Base-by-base conservation (phyloP, 2,113 vertebrate species). In the Ophiodon elongatus region DNA sequence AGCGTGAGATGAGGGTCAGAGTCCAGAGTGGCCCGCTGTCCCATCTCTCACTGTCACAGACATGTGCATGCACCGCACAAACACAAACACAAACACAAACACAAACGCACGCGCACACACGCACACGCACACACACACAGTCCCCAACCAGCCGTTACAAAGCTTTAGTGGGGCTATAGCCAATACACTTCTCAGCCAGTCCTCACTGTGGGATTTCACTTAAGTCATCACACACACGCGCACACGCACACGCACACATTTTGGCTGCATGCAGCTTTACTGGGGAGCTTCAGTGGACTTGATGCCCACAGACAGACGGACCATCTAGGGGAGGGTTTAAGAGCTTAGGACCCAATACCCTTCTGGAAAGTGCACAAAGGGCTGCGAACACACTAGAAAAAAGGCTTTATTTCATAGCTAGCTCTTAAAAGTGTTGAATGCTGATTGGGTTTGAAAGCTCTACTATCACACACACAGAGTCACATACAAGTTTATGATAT, bases 271-370 rank as follows among this genome's bases (percentile, higher is more conserved):
- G 57, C 35, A 59, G 77, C 69, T 84, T 90, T 75, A 76, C 66
- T 75, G 37, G 41, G 85, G 82, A 85, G 88, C 83, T 89, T 87
- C 87, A 73, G 85, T 54, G 67, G 83, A 88, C 87, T 83, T 60
- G 84, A 69, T 82, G 81, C 73, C 85, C 89, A 87, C 72, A 88
- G 90, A 91, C 89, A 89, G 89, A 88, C 73, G 69, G 86, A 77
- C 41, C 78, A 85, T 85, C 90, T 76, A 68, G 88, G 63, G 75
- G 77, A 73, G 72, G 81, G 73, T 90, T 93, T 93, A 89, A 68
- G 60, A 86, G 89, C 88, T 93, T 87, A 89, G 82, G 82, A 85
- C 79, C 86, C 90, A 86, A 84, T 80, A 88, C 79, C 87, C 84
- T 72, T 76, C 83, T 90, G 85, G 91, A 91, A 64, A 79, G 83